phyloP scores from a whole-genome alignment of 92 coral and sea anemone species.

The Meandrina meandrites region DNA sequence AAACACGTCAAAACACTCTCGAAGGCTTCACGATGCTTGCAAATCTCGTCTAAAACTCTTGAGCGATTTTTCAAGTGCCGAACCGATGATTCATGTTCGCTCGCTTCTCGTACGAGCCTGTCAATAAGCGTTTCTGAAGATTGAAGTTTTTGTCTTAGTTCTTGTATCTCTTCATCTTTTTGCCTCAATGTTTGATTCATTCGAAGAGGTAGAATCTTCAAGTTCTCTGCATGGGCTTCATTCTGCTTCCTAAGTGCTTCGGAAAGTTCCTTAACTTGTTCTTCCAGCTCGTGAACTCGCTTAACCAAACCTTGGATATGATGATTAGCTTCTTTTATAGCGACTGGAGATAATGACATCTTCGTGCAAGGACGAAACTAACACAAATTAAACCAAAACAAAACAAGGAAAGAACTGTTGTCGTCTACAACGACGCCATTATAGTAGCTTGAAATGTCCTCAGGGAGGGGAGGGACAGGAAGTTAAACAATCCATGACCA shows the following conservation, averaged over 20 bases:
- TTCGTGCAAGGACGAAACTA: background rate
- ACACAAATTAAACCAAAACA: background rate
- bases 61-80: slow-evolving; percentile 84
- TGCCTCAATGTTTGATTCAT: slow-evolving; percentile 83
- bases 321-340: slow-evolving; percentile 91
- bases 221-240: slow-evolving; percentile 81
- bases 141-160: slow-evolving; percentile 57
- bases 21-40: slow-evolving; percentile 83
- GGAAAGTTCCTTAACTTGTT: slow-evolving; percentile 76
- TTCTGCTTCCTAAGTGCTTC: slow-evolving; percentile 76
- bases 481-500: background rate
- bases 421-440: slow-evolving; percentile 28
- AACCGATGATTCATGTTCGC: slow-evolving; percentile 67
- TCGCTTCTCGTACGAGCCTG: slow-evolving; percentile 70
- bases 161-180: slow-evolving; percentile 88
- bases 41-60: slow-evolving; percentile 87
- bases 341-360: slow-evolving; percentile 82
- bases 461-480: slow-evolving; percentile 25
- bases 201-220: slow-evolving; percentile 83
- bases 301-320: slow-evolving; percentile 84
- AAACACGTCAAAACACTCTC: slow-evolving; percentile 89
- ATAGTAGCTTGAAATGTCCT: background rate
- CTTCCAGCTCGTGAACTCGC: slow-evolving; percentile 81
- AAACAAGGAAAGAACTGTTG: background rate
- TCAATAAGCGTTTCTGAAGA: slow-evolving; percentile 58